phyloP scores from a whole-genome alignment of 1,140 invertebrate genomes.

The Drosophila sucinea region DNA sequence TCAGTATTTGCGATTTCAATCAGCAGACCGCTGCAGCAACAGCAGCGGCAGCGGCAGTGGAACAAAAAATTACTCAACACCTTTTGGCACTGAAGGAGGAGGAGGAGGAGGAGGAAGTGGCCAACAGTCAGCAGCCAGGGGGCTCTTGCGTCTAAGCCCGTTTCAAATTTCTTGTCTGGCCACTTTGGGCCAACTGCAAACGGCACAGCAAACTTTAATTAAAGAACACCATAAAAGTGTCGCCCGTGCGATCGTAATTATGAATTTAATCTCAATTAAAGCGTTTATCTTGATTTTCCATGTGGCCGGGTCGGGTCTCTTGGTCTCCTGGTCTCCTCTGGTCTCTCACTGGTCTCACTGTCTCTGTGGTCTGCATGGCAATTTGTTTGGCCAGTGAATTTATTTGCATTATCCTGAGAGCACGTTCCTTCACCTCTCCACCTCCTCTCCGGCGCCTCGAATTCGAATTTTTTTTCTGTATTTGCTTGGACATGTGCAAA shows the following conservation, averaged over 20 bases:
- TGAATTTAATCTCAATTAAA: conserved; percentile 82
- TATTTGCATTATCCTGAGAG: conserved; percentile 75
- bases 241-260: conserved; percentile 79
- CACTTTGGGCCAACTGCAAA: conserved; percentile 36
- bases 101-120: neutral
- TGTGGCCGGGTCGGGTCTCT: conserved; percentile 28
- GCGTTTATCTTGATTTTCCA: conserved; percentile 79
- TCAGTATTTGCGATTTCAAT: conserved; percentile 76
- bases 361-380: conserved; percentile 49
- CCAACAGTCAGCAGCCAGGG: conserved; percentile 1
- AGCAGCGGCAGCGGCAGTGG: conserved; percentile 17
- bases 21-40: conserved; percentile 38
- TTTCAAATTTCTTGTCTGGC: conserved; percentile 71
- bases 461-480: conserved; percentile 25
- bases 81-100: conserved; percentile 29
- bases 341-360: conserved; percentile 49
- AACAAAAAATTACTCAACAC: conserved; percentile 75
- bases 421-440: conserved; percentile 30
- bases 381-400: conserved; percentile 68
- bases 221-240: conserved; percentile 82
- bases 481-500: conserved; percentile 78
- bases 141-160: conserved; percentile 46
- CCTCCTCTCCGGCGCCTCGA: conserved; percentile 20
- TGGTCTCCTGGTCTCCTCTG: conserved; percentile 8
- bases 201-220: conserved; percentile 68